A percentile compares a stretch with the other conserved stretches of the same genome.
Evolutionary conservation across 2,888 invertebrate genomes (phyloP).

Genomic region (Escarpia spicata): DNA sequence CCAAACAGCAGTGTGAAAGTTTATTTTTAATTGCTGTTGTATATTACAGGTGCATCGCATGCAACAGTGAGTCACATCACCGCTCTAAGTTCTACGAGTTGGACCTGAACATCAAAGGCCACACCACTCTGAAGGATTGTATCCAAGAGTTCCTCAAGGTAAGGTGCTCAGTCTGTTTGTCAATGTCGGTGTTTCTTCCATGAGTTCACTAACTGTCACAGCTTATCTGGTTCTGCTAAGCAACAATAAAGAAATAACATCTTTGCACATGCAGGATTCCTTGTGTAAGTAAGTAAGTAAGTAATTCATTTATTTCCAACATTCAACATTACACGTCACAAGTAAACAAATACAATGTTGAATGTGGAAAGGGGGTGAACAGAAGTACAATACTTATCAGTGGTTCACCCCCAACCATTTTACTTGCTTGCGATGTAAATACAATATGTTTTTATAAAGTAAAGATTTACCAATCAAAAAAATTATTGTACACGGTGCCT

Average conservation of each 20-base stretch:
- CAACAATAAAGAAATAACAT: neutral
- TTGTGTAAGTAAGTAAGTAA: no score
- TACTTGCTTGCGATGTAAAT: no score
- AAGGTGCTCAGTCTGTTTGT: neutral
- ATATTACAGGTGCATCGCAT: constrained; percentile 67
- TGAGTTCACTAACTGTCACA: neutral
- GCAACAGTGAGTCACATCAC: constrained; percentile 69
- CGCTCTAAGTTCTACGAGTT: constrained; percentile 73
- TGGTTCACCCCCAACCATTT: no score
- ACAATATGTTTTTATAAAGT: no score
- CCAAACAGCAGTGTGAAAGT: neutral
- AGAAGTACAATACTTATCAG: no score
- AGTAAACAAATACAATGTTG: no score
- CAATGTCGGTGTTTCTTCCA: neutral
- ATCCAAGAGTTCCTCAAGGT: constrained; percentile 70
- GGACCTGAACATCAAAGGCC: constrained; percentile 71
- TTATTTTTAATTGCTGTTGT: neutral
- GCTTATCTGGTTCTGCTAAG: neutral
- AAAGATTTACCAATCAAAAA: no score
- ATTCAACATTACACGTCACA: no score
- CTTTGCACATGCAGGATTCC: no score
- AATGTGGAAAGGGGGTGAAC: no score
- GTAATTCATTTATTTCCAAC: no score
- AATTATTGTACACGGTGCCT: no score
- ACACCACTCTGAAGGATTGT: constrained; percentile 68